These are phyloP conservation scores for Pogonomyrmex barbatus DNA, from an alignment of 1,140 invertebrate genomes.

Conservation along the genomic window DNA sequence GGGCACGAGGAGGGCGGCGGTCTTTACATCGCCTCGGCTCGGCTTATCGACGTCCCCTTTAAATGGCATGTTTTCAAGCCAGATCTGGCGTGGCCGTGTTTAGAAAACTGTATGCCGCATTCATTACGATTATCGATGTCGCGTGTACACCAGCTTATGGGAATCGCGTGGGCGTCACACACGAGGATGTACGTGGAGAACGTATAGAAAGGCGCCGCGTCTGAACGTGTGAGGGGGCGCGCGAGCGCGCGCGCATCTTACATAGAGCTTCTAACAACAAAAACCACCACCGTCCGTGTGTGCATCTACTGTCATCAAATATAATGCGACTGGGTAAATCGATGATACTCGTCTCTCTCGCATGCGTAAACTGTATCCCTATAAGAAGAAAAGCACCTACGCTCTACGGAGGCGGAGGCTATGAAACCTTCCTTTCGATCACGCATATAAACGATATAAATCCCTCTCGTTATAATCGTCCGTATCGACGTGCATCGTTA, in stretches of 20 bases:
- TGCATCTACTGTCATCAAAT: slow-evolving; percentile 28
- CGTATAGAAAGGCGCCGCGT: not conserved
- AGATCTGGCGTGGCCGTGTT: slow-evolving; percentile 13
- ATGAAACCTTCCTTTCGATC: not conserved
- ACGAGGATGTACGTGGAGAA: not conserved
- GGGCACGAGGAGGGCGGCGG: too few species aligned
- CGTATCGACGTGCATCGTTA: too few species aligned
- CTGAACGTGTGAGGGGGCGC: not conserved
- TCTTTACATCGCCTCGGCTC: not conserved
- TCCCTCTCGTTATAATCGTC: not conserved
- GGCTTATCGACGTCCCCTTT: slow-evolving; percentile 20
- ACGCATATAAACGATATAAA: not conserved
- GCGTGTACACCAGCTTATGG: not conserved
- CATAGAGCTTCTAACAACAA: not conserved
- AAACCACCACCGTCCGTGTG: slow-evolving; percentile 8
- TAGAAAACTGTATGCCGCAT: not conserved
- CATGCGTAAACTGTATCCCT: slow-evolving; percentile 43
- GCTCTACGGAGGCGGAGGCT: not conserved
- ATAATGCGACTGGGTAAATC: slow-evolving; percentile 39
- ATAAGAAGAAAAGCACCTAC: not conserved
- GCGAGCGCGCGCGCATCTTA: too few species aligned
- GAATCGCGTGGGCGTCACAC: not conserved
- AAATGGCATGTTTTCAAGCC: not conserved
- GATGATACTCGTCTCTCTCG: slow-evolving; percentile 38
- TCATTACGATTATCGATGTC: slow-evolving; percentile 35